Evolutionary conservation across 2,888 invertebrate genomes (phyloP), one percentile per base, ranked within the genome.

Genomic region (Unio pictorum): DNA sequence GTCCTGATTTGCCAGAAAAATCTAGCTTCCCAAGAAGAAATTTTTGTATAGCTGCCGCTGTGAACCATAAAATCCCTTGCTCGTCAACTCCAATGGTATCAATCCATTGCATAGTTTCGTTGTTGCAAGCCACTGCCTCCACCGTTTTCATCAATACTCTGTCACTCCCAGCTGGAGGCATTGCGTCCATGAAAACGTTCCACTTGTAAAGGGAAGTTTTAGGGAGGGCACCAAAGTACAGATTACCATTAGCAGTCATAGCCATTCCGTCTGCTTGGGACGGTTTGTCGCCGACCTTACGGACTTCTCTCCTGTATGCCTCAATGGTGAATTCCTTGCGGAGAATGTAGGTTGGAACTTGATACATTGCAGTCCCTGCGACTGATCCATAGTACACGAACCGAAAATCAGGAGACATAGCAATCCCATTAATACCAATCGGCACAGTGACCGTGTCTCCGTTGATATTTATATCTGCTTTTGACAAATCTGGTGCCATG

Each of bases 361-460:
- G 77, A 61, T 80, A 78, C 18, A 83, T 59, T 6, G 70, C 75
- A 8, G 72, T 68, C 3, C 81, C 82, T 11, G 78, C 75, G 4
- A 82, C 69, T 2, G 81, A 67, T 30, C 79, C 75, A 66, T 79
- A 83, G 61, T 82, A 83, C 26, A 82, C 62, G 61, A 78, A 78
- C 30, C 64, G 58, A 58, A 80, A 79, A 68, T 83, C 80, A 4
- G 80, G 75, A 4, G 81, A 81, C 69, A 83, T 76, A 23, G 79
- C 81, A 20, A 83, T 78, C 1, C 83, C 81, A 62, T 82, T 80
- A 18, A 82, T 81, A 20, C 81, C 81, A 3, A 68, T 68, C 7
- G 68, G 55, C 0, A 45, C 45, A 0, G 56, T 56, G 18, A 72
- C 55, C 1, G 73, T 73, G 3, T 69, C 67, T 17, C 76, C 73